Evolutionary conservation across 2,888 invertebrate genomes (phyloP).

Genomic region (Pollenia griseotomentosa): DNA sequence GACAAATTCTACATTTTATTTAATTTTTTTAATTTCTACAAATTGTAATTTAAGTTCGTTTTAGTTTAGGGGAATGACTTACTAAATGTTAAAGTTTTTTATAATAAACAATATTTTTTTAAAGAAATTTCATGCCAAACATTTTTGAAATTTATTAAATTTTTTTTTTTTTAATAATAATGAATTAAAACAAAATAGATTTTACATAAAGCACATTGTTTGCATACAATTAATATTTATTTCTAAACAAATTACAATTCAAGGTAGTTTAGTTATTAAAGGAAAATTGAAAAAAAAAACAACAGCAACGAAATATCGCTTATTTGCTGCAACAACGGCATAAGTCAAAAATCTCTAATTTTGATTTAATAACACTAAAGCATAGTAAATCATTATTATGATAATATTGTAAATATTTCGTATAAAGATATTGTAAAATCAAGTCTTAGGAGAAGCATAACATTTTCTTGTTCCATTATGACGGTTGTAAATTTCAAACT

Average conservation of each 20-base stretch:
- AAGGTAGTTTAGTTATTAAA: constrained; percentile 55
- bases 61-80: background rate
- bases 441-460: too few relatives aligned
- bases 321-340: too few relatives aligned
- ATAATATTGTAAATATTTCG: too few relatives aligned
- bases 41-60: too few relatives aligned
- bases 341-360: too few relatives aligned
- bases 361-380: too few relatives aligned
- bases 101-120: background rate
- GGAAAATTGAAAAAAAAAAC: constrained; percentile 11
- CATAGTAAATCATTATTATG: too few relatives aligned
- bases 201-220: constrained; percentile 34
- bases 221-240: constrained; percentile 37
- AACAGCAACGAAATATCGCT: background rate
- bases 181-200: background rate
- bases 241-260: constrained; percentile 45
- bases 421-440: too few relatives aligned
- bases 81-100: background rate
- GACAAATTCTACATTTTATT: too few relatives aligned
- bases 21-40: too few relatives aligned
- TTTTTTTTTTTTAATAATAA: background rate
- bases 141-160: background rate
- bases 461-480: too few relatives aligned
- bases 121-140: background rate
- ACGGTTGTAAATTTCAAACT: too few relatives aligned